Conservation (phyloP, 1,140 invertebrate genomes). For the Anoplophora glabripennis region DNA sequence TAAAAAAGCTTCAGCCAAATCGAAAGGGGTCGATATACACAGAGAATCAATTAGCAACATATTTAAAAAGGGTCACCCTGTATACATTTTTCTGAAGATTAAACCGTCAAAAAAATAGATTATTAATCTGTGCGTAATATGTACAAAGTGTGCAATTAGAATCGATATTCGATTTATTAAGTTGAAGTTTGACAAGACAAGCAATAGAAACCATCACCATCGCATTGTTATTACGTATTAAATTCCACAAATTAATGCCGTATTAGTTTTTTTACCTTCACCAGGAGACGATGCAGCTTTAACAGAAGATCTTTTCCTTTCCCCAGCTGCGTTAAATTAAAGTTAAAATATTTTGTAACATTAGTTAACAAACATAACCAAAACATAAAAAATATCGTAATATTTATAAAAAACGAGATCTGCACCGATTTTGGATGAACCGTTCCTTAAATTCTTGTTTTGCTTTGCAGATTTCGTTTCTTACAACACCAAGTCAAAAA, state of each 20-base stretch:
- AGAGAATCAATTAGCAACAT: too few species aligned
- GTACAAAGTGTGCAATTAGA: neutral
- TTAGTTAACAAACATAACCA: too few species aligned
- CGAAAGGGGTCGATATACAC: too few species aligned
- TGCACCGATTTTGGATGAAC: too few species aligned
- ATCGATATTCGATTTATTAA: neutral
- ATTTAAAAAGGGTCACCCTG: too few species aligned
- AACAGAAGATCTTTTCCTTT: conserved; percentile 44
- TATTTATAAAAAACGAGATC: too few species aligned
- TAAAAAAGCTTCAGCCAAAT: too few species aligned
- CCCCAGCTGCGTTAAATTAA: conserved; percentile 43
- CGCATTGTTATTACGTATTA: neutral
- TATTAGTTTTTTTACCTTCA: conserved; percentile 44
- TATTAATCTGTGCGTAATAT: neutral
- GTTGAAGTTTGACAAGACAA: conserved; percentile 9
- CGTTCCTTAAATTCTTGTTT: neutral
- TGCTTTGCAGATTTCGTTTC: neutral
- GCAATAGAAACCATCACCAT: conserved; percentile 33
- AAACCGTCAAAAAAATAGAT: too few species aligned
- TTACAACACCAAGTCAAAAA: neutral
- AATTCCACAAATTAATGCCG: neutral
- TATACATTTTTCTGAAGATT: too few species aligned
- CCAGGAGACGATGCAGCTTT: conserved; percentile 45
- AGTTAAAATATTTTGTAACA: too few species aligned
- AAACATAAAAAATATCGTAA: too few species aligned